A percentile compares a stretch with the other conserved stretches of the same genome.
Evolutionary conservation across 2,113 vertebrate species (phyloP).

Genomic region (Thamnophis sirtalis): DNA sequence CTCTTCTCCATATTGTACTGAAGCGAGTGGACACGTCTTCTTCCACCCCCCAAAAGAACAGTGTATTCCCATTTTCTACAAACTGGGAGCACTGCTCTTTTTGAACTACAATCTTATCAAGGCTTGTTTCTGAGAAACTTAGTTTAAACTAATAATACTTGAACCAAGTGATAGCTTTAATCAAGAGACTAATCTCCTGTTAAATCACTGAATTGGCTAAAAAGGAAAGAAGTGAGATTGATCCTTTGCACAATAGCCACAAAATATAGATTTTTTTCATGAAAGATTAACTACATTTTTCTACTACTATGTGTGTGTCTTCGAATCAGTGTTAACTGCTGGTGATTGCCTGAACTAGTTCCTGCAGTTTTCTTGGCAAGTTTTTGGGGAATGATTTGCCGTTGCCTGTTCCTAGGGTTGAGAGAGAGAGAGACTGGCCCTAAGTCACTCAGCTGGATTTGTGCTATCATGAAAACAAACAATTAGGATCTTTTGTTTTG

Average conservation of each 20-base stretch:
- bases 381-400: not conserved
- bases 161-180: not conserved
- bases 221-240: not conserved
- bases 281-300: not conserved
- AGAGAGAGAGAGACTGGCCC: not conserved
- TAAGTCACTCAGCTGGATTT: not conserved
- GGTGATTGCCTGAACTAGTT: not conserved
- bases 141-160: not conserved
- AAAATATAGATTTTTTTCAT: not conserved
- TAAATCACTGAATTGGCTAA: not conserved
- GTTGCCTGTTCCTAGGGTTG: not conserved
- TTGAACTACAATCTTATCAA: not conserved
- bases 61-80: not conserved
- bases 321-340: not conserved
- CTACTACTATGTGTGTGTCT: not conserved
- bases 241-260: not conserved
- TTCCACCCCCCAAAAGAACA: not conserved
- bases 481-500: not conserved
- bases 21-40: no score
- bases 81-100: not conserved
- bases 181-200: constrained; percentile 4
- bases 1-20: not conserved
- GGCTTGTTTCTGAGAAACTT: not conserved
- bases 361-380: not conserved
- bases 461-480: not conserved